Conservation (phyloP, 92 coral and sea anemone genomes). For the Palythoa caribaeorum region DNA sequence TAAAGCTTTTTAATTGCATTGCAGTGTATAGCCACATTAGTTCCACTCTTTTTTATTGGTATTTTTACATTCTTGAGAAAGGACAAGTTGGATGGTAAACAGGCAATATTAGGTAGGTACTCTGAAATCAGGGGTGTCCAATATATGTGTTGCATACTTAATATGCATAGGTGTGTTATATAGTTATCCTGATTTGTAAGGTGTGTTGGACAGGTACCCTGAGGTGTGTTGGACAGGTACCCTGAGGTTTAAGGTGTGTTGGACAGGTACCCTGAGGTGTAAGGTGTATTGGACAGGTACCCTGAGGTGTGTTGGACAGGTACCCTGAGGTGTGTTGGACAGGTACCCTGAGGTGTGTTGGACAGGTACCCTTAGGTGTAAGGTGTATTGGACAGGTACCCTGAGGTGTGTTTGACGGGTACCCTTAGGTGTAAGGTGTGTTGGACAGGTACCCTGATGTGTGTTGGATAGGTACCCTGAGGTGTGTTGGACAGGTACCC, state of each 20-base stretch:
- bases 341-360: not conserved
- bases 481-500: not conserved
- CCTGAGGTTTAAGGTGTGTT: too few relatives aligned
- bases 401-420: not conserved
- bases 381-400: not conserved
- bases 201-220: not conserved
- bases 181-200: too few relatives aligned
- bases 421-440: not conserved
- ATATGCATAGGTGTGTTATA: too few relatives aligned
- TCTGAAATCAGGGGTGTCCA: not conserved
- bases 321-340: too few relatives aligned
- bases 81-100: slow-evolving; percentile 80
- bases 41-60: slow-evolving; percentile 59
- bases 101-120: slow-evolving; percentile 79
- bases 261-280: too few relatives aligned
- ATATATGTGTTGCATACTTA: not conserved
- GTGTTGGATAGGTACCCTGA: not conserved
- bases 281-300: too few relatives aligned
- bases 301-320: not conserved
- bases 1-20: not conserved
- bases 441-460: not conserved
- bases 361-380: not conserved
- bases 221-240: too few relatives aligned
- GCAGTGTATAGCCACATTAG: slow-evolving; percentile 58
- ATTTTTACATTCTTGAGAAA: slow-evolving; percentile 62